Percentiles rank a stretch among this genome's conserved stretches.
These are phyloP conservation scores for crab-eating macaque (Macaca fascicularis) DNA, from an alignment of 2,113 vertebrate species.

Conservation along the genomic window T2T-MFA8v1.1 NC_088388.1:19721001-19721500, in stretches of 20 bases:
- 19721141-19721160: no score
- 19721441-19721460: conserved; percentile 4
- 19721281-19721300: not conserved
- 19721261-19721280: not conserved
- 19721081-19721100: not conserved
- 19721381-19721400: not conserved
- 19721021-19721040: not conserved
- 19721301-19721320: not conserved
- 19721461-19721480: conserved; percentile 32
- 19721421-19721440: not conserved
- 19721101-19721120: not conserved
- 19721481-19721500: not conserved
- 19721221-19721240: no score
- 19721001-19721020: not conserved
- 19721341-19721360: not conserved
- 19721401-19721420: conserved; percentile 17
- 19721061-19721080: not conserved
- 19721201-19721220: no score
- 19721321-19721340: not conserved
- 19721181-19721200: no score
- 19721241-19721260: not conserved
- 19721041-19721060: not conserved
- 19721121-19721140: not conserved
- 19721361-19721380: conserved; percentile 6
- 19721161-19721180: no score